A percentile compares a stretch with the other conserved stretches of the same genome.
These are phyloP conservation scores for Babyrousa celebensis DNA, from an alignment of 2,797 vertebrate genomes.

Conservation along the genomic window DNA sequence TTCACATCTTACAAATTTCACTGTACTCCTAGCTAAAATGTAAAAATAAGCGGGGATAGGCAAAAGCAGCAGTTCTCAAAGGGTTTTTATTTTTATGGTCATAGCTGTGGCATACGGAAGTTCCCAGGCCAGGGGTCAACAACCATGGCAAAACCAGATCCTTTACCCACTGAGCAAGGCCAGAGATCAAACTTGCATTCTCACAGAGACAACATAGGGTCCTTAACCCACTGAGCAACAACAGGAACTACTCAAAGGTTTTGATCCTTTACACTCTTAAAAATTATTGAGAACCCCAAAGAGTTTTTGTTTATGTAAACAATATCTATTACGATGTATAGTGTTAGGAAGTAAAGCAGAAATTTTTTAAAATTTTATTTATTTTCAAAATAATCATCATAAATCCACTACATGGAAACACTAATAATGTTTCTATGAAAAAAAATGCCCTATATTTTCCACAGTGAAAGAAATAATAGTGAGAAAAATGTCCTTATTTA, in stretches of 20 bases:
- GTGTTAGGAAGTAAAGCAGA: background rate
- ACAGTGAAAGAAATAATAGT: slow-evolving; percentile 16
- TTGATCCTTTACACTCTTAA: background rate
- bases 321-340: background rate
- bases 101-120: too few species aligned
- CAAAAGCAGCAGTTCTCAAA: slow-evolving; percentile 9
- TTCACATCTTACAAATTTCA: slow-evolving; percentile 39
- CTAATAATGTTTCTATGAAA: background rate
- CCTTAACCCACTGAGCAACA: too few species aligned
- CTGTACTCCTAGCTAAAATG: background rate
- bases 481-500: slow-evolving; percentile 40
- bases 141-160: too few species aligned
- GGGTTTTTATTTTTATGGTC: background rate
- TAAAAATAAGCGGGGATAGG: background rate
- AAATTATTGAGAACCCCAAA: background rate
- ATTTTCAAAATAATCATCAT: slow-evolving; percentile 10
- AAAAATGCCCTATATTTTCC: slow-evolving; percentile 26
- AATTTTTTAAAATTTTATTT: background rate
- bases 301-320: slow-evolving; percentile 4
- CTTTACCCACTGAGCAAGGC: too few species aligned
- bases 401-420: background rate
- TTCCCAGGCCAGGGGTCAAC: too few species aligned
- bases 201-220: too few species aligned
- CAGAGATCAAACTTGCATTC: too few species aligned
- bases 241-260: background rate